Evolutionary conservation across 2,888 invertebrate species (phyloP), one percentile per base, ranked within the genome.

Genomic region (Folsomia manolachei): DNA sequence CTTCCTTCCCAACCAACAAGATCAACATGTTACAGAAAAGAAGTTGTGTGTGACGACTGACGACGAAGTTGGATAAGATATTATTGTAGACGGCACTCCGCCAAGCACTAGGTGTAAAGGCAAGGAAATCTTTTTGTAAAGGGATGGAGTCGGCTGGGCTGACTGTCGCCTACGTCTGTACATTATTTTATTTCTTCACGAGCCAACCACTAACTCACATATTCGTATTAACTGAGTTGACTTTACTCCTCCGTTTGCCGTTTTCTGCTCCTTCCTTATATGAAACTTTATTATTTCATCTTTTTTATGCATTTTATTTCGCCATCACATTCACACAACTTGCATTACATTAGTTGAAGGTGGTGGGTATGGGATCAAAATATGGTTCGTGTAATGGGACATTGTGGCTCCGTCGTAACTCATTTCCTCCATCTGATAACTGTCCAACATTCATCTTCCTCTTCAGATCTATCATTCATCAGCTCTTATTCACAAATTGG

Each of bases 111-210:
- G 7, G 39, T 14, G 39, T 9, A 39, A 39, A 14, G 4, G 39
- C 14, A 4, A 39, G 39, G 39, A 9, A 14, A 39, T 39, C 39
- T 39, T 39, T 39, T 39, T 9, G 39, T 39, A 39, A 39, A 14
- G 19, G 64, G 64, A 27, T 66, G 65, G 65, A 51, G 65, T 19
- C 65, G 65, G 25, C 52, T 66, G 65, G 65, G 65, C 65, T 66
- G 65, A 27, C 64, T 64, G 64, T 64, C 64, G 64, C 64, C 64
- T 64, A 64, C 64, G 64, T 64, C 39, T 39, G 39, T 39, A 39
- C 64, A 26, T 25, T 27, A 27, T 27, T 27, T 64, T 64, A 64
- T 27, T 64, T 25, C 64, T 27, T 64, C 64, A 64, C 64, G 64
- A 64, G 64, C 64, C 26, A 64, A 21, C 64, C 19, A 9, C 39